Percentiles rank a stretch among this genome's conserved stretches.
Evolutionary conservation across 2,888 invertebrate genomes (phyloP).

Genomic region (Reticulitermes lucifugus): DNA sequence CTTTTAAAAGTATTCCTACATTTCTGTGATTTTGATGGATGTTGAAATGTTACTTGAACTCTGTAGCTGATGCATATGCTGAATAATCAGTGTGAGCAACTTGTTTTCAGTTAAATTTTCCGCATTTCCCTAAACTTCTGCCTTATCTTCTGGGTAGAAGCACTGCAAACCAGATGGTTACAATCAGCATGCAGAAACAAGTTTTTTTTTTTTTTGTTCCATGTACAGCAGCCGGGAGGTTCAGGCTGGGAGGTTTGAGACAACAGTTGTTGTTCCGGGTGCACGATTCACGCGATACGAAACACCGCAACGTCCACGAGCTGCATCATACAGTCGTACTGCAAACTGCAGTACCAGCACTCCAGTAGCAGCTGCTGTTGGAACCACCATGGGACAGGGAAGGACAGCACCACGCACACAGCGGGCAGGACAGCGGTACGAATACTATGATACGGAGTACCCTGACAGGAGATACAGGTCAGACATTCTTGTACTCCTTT

Average conservation of each 20-base stretch:
- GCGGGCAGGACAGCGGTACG: conserved; percentile 62
- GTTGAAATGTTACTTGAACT: no score
- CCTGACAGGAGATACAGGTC: conserved; percentile 53
- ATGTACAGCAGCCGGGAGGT: conserved; percentile 48
- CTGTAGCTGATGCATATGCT: no score
- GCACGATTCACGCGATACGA: conserved; percentile 71
- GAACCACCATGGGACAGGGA: conserved; percentile 45
- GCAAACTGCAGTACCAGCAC: conserved; percentile 46
- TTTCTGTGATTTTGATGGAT: no score
- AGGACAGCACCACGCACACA: conserved; percentile 29
- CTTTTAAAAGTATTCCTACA: no score
- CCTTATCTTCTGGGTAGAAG: no score
- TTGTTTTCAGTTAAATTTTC: no score
- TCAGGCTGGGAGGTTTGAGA: conserved; percentile 59
- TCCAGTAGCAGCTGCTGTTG: conserved; percentile 47
- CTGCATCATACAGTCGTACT: conserved; percentile 68
- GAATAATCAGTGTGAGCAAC: no score
- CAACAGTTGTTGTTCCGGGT: conserved; percentile 61
- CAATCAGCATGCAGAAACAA: no score
- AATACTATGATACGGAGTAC: conserved; percentile 64
- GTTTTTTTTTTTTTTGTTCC: no score
- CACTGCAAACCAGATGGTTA: no score
- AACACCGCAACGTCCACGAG: conserved; percentile 68
- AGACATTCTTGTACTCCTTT: not conserved
- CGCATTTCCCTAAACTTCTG: no score